Conservation (phyloP, 2,113 vertebrate species). For the Physeter macrocephalus region DNA sequence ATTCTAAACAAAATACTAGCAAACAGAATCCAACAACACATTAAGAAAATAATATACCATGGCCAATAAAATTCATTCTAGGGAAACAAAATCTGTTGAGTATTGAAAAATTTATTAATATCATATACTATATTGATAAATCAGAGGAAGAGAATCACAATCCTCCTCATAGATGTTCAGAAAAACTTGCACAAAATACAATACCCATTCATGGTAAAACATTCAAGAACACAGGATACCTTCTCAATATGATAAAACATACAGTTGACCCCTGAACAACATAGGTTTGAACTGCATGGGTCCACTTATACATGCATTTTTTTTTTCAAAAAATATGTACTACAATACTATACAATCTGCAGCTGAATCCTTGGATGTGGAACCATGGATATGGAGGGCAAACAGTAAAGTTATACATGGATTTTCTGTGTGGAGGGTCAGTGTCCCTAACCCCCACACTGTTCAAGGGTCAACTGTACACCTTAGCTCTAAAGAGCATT, state of each 20-base stretch:
- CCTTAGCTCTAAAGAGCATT: not conserved
- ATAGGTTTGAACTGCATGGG: not conserved
- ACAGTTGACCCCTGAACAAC: not conserved
- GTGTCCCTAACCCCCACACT: not conserved
- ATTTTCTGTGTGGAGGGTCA: not conserved
- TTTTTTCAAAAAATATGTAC: not conserved
- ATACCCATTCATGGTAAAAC: not conserved
- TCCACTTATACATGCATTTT: not conserved
- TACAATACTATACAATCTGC: not conserved
- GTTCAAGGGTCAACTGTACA: not conserved
- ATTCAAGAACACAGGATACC: not conserved
- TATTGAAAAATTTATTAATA: slow-evolving; percentile 21
- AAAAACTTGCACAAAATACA: not conserved
- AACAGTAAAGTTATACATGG: not conserved
- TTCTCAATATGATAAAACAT: not conserved
- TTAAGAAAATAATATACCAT: not conserved
- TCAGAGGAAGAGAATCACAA: not conserved
- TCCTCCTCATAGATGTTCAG: not conserved
- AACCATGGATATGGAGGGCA: not conserved
- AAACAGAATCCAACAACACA: not conserved
- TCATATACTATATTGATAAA: not conserved
- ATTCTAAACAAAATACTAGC: not conserved
- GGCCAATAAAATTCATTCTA: not conserved
- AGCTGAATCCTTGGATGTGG: not conserved
- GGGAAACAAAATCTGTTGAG: not conserved